These are phyloP conservation scores for Enteromius argenteus DNA, from an alignment of 2,797 vertebrate genomes.

Conservation along the genomic window DNA sequence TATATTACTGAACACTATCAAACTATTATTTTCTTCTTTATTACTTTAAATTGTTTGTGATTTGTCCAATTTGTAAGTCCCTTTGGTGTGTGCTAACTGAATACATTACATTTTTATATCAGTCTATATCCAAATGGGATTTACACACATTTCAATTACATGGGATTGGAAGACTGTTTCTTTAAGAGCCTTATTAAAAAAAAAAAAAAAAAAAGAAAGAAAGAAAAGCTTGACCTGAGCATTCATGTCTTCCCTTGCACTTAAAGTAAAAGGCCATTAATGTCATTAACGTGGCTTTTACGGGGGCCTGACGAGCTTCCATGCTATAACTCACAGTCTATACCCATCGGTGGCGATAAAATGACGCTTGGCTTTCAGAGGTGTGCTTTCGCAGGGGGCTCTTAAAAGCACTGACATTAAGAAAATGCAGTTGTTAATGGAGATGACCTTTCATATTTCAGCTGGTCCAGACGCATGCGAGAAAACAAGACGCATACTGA, in stretches of 20 bases:
- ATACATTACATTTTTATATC: neutral
- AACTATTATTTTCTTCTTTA: neutral
- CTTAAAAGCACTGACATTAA: conserved; percentile 76
- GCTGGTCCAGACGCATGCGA: conserved; percentile 71
- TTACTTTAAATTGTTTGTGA: neutral
- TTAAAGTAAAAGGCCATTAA: conserved; percentile 46
- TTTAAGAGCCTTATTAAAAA: conserved; percentile 6
- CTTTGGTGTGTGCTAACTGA: neutral
- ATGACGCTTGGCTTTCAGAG: conserved; percentile 39
- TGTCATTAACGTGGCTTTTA: conserved; percentile 38
- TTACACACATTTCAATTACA: neutral
- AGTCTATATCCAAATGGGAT: neutral
- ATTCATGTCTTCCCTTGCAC: conserved; percentile 34
- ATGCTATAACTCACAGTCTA: conserved; percentile 9
- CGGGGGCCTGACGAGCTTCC: neutral
- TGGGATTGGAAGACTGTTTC: neutral
- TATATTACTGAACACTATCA: neutral
- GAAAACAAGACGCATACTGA: conserved; percentile 57
- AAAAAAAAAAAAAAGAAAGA: neutral
- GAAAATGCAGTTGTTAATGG: conserved; percentile 75
- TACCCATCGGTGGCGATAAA: conserved; percentile 1
- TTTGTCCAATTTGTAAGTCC: neutral
- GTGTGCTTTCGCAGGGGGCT: conserved; percentile 38
- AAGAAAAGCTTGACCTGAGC: neutral
- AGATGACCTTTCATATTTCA: conserved; percentile 77